These are phyloP conservation scores for Aporophyla nigra DNA, from an alignment of 2,888 invertebrate species.

Conservation along the genomic window DNA sequence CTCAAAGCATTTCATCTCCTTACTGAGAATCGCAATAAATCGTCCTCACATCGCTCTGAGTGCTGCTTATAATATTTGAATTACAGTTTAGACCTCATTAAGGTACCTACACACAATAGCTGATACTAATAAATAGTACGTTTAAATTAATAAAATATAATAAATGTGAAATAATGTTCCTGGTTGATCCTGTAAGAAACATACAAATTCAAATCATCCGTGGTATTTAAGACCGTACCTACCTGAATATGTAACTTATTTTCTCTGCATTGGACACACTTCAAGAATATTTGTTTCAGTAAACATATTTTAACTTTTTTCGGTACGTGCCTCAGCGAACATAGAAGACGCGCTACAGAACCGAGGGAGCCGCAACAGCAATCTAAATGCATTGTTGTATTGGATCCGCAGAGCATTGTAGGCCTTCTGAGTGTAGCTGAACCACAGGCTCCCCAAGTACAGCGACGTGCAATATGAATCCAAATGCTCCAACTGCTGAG, in stretches of 20 bases:
- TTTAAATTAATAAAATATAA: neutral
- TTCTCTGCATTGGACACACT: neutral
- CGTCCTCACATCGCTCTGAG: neutral
- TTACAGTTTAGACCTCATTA: neutral
- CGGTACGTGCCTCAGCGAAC: no score
- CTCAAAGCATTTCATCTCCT: constrained; percentile 14
- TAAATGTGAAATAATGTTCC: neutral
- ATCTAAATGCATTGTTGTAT: no score
- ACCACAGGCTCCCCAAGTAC: no score
- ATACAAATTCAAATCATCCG: neutral
- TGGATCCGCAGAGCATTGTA: no score
- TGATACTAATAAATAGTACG: neutral
- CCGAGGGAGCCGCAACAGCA: no score
- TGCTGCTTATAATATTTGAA: constrained; percentile 7
- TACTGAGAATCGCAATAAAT: constrained; percentile 14
- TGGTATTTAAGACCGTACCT: neutral
- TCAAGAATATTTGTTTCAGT: neutral
- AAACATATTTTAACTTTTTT: neutral
- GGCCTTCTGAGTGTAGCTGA: no score
- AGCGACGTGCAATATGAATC: no score
- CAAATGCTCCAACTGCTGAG: no score
- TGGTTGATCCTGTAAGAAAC: neutral
- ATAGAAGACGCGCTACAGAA: no score
- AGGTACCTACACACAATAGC: neutral
- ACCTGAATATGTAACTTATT: no score